Conservation (phyloP, 1,140 invertebrate genomes). For the Bombus cullumanus region DNA sequence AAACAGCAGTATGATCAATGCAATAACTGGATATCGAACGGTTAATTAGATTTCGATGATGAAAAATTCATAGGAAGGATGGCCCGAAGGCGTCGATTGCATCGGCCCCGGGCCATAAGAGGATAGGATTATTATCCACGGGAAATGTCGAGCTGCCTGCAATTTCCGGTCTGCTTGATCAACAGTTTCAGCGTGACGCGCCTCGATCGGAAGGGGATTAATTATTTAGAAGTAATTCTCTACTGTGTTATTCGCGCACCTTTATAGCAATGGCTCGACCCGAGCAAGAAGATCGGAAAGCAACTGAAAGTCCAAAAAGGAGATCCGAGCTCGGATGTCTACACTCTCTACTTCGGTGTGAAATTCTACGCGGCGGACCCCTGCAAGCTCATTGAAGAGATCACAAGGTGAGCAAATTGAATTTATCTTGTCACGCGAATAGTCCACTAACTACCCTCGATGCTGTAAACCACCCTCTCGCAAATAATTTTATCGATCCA, state of each 20-base stretch:
- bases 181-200: slow-evolving; percentile 43
- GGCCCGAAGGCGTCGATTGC: neutral
- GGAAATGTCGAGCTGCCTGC: slow-evolving; percentile 74
- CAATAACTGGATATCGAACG: slow-evolving; percentile 11
- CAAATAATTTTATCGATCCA: neutral
- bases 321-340: slow-evolving; percentile 86
- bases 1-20: neutral
- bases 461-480: neutral
- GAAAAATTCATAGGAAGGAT: slow-evolving; percentile 36
- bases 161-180: slow-evolving; percentile 75
- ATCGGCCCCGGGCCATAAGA: slow-evolving; percentile 19
- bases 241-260: slow-evolving; percentile 2
- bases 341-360: slow-evolving; percentile 98
- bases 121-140: slow-evolving; percentile 76
- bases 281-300: slow-evolving; percentile 90
- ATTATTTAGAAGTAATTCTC: slow-evolving; percentile 34
- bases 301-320: slow-evolving; percentile 89
- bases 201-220: slow-evolving; percentile 18
- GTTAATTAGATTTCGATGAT: slow-evolving; percentile 40
- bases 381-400: slow-evolving; percentile 96
- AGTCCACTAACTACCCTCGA: neutral
- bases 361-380: slow-evolving; percentile 99
- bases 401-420: slow-evolving; percentile 89
- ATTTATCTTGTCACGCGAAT: slow-evolving; percentile 22
- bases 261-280: slow-evolving; percentile 94